Conservation (phyloP, 2,888 invertebrate genomes). For the Aproaerema taeniolella region DNA sequence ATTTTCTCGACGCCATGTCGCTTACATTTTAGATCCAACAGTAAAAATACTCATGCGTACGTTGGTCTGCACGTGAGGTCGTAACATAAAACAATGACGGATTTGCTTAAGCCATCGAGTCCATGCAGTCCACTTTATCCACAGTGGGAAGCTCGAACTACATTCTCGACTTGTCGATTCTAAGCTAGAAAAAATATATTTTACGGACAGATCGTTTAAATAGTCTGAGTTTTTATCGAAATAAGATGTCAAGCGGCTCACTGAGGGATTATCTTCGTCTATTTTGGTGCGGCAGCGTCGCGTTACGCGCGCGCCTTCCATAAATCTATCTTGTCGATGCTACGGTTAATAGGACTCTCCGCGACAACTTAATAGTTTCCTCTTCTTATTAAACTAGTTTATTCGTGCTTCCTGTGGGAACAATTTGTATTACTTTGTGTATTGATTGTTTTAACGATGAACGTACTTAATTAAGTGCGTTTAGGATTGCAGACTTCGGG, state of each 20-base stretch:
- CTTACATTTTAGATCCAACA: neutral
- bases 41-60: neutral
- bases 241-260: constrained; percentile 25
- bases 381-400: constrained; percentile 28
- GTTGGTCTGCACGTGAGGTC: neutral
- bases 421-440: constrained; percentile 15
- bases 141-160: too few relatives aligned
- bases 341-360: constrained; percentile 49
- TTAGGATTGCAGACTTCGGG: too few relatives aligned
- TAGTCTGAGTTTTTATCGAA: constrained; percentile 15
- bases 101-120: too few relatives aligned
- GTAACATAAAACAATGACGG: neutral
- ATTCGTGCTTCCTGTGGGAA: constrained; percentile 22
- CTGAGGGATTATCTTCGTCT: constrained; percentile 30
- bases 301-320: constrained; percentile 32
- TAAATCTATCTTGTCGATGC: constrained; percentile 60
- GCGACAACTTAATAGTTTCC: constrained; percentile 72
- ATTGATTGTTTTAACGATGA: too few relatives aligned
- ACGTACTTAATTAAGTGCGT: too few relatives aligned
- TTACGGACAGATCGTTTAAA: neutral
- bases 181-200: neutral
- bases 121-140: too few relatives aligned
- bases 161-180: too few relatives aligned
- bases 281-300: constrained; percentile 35
- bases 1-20: constrained; percentile 1